phyloP scores from a whole-genome alignment of 2,888 invertebrate species.

The Zonitis immaculata region DNA sequence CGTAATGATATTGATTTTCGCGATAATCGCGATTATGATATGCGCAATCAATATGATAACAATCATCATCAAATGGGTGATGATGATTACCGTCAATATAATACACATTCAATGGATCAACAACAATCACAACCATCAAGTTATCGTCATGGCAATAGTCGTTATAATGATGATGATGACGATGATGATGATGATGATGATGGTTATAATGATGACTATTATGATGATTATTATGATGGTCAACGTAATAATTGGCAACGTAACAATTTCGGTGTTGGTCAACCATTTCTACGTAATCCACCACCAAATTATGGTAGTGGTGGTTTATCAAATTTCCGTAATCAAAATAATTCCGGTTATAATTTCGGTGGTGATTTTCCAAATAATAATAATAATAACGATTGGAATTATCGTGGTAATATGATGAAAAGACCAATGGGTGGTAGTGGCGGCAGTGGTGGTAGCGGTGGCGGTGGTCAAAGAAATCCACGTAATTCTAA shows the following conservation, averaged over 20 bases:
- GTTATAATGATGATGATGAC: slow-evolving; percentile 34
- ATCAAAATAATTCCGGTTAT: background rate
- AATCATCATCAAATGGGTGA: slow-evolving; percentile 25
- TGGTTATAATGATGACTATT: slow-evolving; percentile 43
- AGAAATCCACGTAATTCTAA: slow-evolving; percentile 9
- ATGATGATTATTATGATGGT: slow-evolving; percentile 49
- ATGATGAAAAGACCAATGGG: slow-evolving; percentile 10
- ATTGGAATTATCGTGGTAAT: slow-evolving; percentile 14
- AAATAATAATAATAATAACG: slow-evolving; percentile 22
- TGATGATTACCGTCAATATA: slow-evolving; percentile 35
- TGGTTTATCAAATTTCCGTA: slow-evolving; percentile 9
- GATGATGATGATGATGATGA: slow-evolving; percentile 47
- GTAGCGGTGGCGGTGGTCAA: slow-evolving; percentile 11
- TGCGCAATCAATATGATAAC: slow-evolving; percentile 28
- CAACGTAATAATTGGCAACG: slow-evolving; percentile 48
- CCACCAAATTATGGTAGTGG: slow-evolving; percentile 5
- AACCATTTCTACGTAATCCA: slow-evolving; percentile 2
- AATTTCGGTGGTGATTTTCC: slow-evolving; percentile 7
- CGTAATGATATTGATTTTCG: slow-evolving; percentile 33
- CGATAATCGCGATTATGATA: slow-evolving; percentile 34
- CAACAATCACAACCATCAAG: slow-evolving; percentile 21
- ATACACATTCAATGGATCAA: slow-evolving; percentile 15
- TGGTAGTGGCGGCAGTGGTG: slow-evolving; percentile 9
- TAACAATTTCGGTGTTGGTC: slow-evolving; percentile 12
- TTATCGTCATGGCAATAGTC: slow-evolving; percentile 15